Base-by-base conservation (phyloP, 1,140 invertebrate species). In the Lordiphosa stackelbergi region DNA sequence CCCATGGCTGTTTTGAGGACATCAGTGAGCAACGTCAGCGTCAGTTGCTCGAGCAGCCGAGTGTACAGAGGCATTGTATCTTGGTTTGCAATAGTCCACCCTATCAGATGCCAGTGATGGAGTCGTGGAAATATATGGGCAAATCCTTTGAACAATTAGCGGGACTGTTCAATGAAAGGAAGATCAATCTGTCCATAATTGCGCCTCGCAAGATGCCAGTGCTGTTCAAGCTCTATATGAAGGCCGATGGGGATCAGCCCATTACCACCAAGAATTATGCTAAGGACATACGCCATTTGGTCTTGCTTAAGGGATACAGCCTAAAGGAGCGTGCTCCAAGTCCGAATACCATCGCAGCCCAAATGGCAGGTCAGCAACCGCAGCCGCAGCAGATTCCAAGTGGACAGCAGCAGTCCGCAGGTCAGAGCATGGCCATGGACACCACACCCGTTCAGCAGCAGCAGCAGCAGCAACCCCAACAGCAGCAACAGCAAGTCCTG, bases 81-180 rank as follows among this genome's bases (percentile, higher is more conserved):
- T 88, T 98, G 6, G 91, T 98, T 16, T 97, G 95, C 85, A 97
- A 97, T 87, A 97, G 96, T n/a, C 94, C 95, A 5, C 96, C 96
- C 0, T 98, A 98, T 87, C 91, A 93, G 46, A 91, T 96, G 58
- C 93, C 94, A 16, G 94, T 95, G 16, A 92, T 92, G 85, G 96
- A 98, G 88, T 92, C 92, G 16, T 91, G 91, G 71, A 89, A 90
- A 22, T 96, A 93, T 89, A 88, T 90, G 9, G 85, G 81, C 7
- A 87, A 58, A 93, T 94, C 38, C 91, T 93, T 72, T 43, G 95
- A 96, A 48, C 93, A 96, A 79, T 83, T 96, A 22, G 94, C 94
- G 5, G 74, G 88, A 2, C 83, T 94, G 49, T 92, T 96, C 85
- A 90, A 91, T 81, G 92, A 96, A 92, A 91, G 93, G 40, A 93